These are phyloP conservation scores for Myopa testacea DNA, from an alignment of 2,888 invertebrate genomes.

Conservation along the genomic window DNA sequence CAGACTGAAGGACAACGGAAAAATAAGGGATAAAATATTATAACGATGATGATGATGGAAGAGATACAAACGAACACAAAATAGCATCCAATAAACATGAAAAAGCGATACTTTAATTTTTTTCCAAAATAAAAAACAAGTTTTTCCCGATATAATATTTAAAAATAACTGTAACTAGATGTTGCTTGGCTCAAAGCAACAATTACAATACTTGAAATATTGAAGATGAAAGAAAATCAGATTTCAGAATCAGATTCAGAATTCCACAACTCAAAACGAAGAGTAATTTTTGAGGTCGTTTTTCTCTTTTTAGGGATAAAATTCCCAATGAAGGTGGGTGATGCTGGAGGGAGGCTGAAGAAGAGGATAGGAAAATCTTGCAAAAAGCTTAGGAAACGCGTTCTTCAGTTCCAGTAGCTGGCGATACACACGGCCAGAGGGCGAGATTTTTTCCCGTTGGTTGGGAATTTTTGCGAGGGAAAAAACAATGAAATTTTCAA, in stretches of 20 bases:
- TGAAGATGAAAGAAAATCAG: too few relatives aligned
- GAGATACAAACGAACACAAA: neutral
- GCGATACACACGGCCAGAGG: constrained; percentile 22
- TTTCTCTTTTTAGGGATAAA: too few relatives aligned
- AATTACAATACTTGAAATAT: constrained; percentile 9
- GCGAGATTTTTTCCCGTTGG: neutral
- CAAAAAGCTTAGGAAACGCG: constrained; percentile 1
- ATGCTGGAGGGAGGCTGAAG: neutral
- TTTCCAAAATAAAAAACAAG: neutral
- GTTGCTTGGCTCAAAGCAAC: neutral
- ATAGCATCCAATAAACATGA: neutral
- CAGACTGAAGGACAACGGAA: neutral
- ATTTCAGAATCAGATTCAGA: too few relatives aligned
- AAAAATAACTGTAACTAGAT: too few relatives aligned
- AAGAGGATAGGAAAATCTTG: neutral
- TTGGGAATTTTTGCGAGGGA: neutral
- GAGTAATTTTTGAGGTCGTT: too few relatives aligned
- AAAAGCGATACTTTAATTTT: neutral
- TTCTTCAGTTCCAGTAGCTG: constrained; percentile 14
- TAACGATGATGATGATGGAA: neutral
- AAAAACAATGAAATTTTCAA: neutral
- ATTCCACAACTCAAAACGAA: too few relatives aligned
- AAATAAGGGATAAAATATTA: neutral
- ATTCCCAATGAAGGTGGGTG: too few relatives aligned
- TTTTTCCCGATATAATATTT: too few relatives aligned